A percentile compares a stretch with the other conserved stretches of the same genome.
Evolutionary conservation across 2,797 vertebrate genomes (phyloP).

Genomic region (Tenualosa ilisha): DNA sequence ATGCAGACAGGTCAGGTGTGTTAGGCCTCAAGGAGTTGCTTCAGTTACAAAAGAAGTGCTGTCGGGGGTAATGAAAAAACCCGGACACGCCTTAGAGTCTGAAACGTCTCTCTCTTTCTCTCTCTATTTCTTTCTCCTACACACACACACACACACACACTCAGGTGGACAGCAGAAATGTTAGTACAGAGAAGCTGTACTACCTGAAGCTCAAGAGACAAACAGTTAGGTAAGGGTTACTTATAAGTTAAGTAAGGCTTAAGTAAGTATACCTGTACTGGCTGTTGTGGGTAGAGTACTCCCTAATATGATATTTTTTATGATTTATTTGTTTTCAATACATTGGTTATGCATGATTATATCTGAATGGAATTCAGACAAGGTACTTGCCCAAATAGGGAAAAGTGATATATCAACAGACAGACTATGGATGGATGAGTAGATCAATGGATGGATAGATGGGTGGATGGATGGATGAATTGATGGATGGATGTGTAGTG

Average conservation of each 20-base stretch:
- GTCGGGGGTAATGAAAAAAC: not conserved
- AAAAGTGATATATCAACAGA: not conserved
- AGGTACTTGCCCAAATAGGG: not conserved
- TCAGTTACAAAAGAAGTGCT: not conserved
- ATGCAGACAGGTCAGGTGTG: slow-evolving; percentile 33
- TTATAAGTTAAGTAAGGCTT: not conserved
- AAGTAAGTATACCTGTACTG: not conserved
- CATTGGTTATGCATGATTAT: not conserved
- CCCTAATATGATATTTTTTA: not conserved
- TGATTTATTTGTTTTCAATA: not conserved
- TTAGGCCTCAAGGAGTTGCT: not conserved
- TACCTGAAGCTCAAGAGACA: not conserved
- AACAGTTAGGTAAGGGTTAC: not conserved
- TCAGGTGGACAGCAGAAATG: not conserved
- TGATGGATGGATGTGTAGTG: not conserved
- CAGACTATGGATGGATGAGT: not conserved
- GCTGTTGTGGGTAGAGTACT: not conserved
- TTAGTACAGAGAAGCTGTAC: not conserved
- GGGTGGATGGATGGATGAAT: not conserved
- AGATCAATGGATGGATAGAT: not conserved
- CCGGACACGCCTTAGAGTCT: not conserved
- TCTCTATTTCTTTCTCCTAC: no score
- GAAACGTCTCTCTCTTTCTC: not conserved
- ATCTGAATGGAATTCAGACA: not conserved
- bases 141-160: no score